Evolutionary conservation across 2,113 vertebrate species (phyloP), one percentile per base, ranked within the genome.

Genomic region (Lophochroa leadbeateri): DNA sequence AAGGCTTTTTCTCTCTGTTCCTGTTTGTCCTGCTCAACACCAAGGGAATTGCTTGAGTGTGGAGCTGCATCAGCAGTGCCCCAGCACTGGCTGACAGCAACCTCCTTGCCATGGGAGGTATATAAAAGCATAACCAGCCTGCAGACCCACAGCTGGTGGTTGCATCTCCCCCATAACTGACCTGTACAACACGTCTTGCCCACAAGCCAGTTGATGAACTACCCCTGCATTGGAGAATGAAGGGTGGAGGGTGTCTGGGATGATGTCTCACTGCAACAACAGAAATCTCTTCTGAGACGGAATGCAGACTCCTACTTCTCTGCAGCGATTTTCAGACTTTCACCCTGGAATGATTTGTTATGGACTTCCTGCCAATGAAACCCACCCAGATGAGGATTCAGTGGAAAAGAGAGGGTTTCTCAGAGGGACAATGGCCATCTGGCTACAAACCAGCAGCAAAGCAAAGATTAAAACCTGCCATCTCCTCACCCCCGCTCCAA

Each of bases 41-140:
- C 28, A 13, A 20, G 8, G 33, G 37, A 52, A 33, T 4, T 28
- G 11, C 23, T 67, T 12, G 25, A 21, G 39, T 64, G 28, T 1
- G 2, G 28, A 90, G 21, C 31, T 91, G 19, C 37, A 57, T 65
- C 0, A 0, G 19, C 31, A 28, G 27, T 70, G 41, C 8, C 55
- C 44, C 18, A 4, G 3, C 8, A 1, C 49, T 23, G 33, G 14
- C 63, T 55, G 35, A 23, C 52, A 88, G 19, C 55, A 75, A 50
- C 10, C 39, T 39, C 24, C 39, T 68, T 0, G 0, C 47, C 37
- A 29, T 7, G 5, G 65, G 25, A 68, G 5, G 33, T 35, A 35
- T 35, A 35, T 9, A 35, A 58, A 58, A 64, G 57, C 24, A 25
- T 6, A 79, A 14, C 52, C 35, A 68, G 46, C 24, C 37, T 58